phyloP scores from a whole-genome alignment of 2,888 invertebrate genomes.

The Boloria euphrosyne region DNA sequence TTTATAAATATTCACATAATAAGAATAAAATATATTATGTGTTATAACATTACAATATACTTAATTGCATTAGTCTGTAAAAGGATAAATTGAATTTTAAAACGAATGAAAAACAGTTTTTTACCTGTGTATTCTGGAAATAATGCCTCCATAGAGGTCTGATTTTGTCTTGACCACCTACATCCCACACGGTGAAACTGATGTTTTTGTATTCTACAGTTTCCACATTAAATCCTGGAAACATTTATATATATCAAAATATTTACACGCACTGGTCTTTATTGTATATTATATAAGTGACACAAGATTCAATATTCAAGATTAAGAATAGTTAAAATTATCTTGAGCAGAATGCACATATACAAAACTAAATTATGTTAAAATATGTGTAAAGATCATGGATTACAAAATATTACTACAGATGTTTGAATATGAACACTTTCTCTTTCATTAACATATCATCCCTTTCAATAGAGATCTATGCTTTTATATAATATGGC shows the following conservation, averaged over 20 bases:
- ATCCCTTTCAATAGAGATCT: not conserved
- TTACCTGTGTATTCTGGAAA: constrained; percentile 98
- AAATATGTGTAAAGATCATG: constrained; percentile 9
- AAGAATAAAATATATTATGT: not conserved
- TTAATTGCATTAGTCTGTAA: too few species aligned
- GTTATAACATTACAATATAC: too few species aligned
- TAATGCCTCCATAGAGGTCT: constrained; percentile 98
- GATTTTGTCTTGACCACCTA: constrained; percentile 99
- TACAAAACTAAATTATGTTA: constrained; percentile 9
- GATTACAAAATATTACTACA: constrained; percentile 4
- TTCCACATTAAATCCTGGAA: constrained; percentile 97
- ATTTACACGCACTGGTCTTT: too few species aligned
- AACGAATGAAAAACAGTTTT: constrained; percentile 31
- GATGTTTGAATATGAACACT: constrained; percentile 11
- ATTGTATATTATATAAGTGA: too few species aligned
- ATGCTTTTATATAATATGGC: too few species aligned
- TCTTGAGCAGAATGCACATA: not conserved
- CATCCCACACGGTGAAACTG: constrained; percentile 99
- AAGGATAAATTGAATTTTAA: too few species aligned
- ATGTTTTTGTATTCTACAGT: constrained; percentile 99
- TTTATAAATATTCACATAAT: too few species aligned
- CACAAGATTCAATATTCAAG: too few species aligned
- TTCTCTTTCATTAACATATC: constrained; percentile 6
- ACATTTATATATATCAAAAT: not conserved
- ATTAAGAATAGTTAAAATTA: too few species aligned